phyloP scores from a whole-genome alignment of 2,888 invertebrate genomes.

The Cantharis rufa region DNA sequence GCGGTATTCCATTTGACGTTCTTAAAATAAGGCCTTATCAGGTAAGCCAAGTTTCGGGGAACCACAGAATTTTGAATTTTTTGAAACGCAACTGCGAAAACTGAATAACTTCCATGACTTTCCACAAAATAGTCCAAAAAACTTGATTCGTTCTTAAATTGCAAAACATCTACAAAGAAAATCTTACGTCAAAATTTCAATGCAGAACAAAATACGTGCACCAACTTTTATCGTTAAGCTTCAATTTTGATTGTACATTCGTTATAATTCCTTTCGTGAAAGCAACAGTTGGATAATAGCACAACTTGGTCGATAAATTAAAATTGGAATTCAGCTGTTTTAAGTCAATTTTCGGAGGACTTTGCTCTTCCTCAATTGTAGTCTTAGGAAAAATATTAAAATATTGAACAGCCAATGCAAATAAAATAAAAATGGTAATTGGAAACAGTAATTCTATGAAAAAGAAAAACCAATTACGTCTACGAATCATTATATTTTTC shows the following conservation, averaged over 20 bases:
- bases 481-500: neutral
- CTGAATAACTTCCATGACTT: conserved; percentile 20
- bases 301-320: neutral
- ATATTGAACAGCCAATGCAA: neutral
- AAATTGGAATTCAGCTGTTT: neutral
- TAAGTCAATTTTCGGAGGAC: neutral
- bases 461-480: neutral
- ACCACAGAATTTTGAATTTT: conserved; percentile 16
- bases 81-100: conserved; percentile 44
- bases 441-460: neutral
- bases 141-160: conserved; percentile 40
- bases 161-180: conserved; percentile 38
- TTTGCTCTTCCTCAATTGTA: neutral
- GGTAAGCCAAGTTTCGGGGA: conserved; percentile 41
- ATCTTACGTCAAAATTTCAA: neutral
- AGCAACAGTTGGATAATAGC: neutral
- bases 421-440: neutral
- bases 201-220: neutral
- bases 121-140: conserved; percentile 40
- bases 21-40: conserved; percentile 42
- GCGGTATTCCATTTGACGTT: conserved; percentile 40
- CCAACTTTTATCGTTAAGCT: neutral
- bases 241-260: neutral
- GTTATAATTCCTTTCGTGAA: neutral
- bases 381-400: neutral